Evolutionary conservation across 2,797 vertebrate species (phyloP).

Genomic region (Argentina silus): DNA sequence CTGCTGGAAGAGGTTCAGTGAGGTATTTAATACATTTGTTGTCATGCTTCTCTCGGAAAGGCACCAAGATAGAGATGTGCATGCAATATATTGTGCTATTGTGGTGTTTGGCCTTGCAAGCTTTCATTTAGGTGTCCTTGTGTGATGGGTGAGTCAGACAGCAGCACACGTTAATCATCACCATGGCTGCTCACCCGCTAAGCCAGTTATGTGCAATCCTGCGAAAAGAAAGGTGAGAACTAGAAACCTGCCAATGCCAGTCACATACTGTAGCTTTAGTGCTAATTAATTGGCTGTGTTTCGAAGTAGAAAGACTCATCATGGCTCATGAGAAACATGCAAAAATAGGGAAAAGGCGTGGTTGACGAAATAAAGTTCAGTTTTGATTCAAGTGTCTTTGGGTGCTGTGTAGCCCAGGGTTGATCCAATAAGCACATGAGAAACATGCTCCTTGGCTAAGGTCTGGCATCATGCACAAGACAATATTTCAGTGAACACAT

Average conservation of each 20-base stretch:
- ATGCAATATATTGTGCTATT: conserved; percentile 1
- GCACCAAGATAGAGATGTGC: too few species aligned
- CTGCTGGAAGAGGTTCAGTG: not conserved
- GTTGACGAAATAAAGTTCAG: too few species aligned
- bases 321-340: not conserved
- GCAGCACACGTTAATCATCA: conserved; percentile 51
- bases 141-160: conserved; percentile 30
- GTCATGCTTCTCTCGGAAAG: too few species aligned
- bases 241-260: conserved; percentile 5
- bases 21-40: too few species aligned
- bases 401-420: too few species aligned
- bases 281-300: not conserved
- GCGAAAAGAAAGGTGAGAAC: conserved; percentile 38
- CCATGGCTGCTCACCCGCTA: conserved; percentile 39
- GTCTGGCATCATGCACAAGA: too few species aligned
- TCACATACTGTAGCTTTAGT: conserved; percentile 3
- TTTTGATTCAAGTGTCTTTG: too few species aligned
- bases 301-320: too few species aligned
- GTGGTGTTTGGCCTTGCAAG: conserved; percentile 3
- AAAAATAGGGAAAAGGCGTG: too few species aligned
- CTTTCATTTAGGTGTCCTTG: conserved; percentile 9
- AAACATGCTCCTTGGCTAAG: too few species aligned
- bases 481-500: too few species aligned
- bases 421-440: too few species aligned
- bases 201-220: conserved; percentile 41